Base-by-base conservation (phyloP, 1,140 invertebrate species). In the Drosophila rhopaloa region DNA sequence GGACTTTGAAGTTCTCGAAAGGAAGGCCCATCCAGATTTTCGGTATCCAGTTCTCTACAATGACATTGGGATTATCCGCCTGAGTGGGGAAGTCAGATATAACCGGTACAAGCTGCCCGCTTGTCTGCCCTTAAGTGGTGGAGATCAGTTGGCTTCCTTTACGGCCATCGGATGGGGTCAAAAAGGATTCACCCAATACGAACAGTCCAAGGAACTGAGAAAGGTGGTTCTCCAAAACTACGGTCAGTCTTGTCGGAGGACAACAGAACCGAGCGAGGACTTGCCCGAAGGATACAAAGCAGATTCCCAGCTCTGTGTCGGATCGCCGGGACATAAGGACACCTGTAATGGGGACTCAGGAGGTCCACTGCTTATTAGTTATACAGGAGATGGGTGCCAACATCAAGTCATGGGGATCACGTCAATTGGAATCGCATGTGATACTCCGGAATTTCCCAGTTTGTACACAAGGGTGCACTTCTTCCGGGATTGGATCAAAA, bases 141-240 rank as follows among this genome's bases (percentile, higher is more conserved):
- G 43, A 7, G 5, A 59, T 32, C n/a, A 70, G 19, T 51, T 58
- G 0, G 16, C 14, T 2, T 35, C 32, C 47, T 72, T 76, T 4
- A 60, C 78, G 11, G 85, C 85, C 38, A 63, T 62, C 1, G 85
- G 80, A 11, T 89, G 82, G 85, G 82, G 85, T 8, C 56, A 73
- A 11, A 56, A 29, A 4, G 35, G 43, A 9, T 70, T 80, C 32
- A 61, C 66, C 7, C n/a, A 7, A 29, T 14, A 73, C 51, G 5
- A 81, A 8, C 29, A 32, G 91, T 54, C 58, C 10, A 27, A 38
- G n/a, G 47, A 55, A 55, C 76, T 94, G 29, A 65, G 93, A 1
- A 94, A 94, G 82, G 94, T 94, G 1, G 90, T 91, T 10, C 76
- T 94, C 7, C 59, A 89, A 7, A 60, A 60, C 19, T 60, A 16